Conservation (phyloP, 2,113 vertebrate species). For the Brevimyrus niger region DNA sequence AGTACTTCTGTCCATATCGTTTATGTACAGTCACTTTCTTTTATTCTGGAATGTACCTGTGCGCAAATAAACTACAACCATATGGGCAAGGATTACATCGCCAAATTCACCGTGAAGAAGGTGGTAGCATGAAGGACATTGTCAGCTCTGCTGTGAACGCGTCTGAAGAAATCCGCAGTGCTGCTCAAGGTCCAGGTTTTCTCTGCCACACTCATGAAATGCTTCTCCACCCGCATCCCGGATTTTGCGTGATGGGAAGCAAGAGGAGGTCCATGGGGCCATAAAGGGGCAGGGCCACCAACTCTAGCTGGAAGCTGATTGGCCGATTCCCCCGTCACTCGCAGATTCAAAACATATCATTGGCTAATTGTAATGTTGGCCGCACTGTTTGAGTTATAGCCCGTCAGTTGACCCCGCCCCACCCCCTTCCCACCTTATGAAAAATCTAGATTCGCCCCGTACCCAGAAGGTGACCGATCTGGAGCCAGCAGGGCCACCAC, state of each 20-base stretch:
- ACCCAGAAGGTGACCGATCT: background rate
- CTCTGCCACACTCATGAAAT: background rate
- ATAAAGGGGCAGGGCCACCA: background rate
- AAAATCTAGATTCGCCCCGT: background rate
- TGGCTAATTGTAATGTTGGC: background rate
- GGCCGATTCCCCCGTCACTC: background rate
- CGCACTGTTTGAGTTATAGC: background rate
- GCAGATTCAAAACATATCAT: background rate
- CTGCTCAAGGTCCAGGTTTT: background rate
- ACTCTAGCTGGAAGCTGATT: background rate
- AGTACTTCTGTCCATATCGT: background rate
- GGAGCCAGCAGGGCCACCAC: background rate
- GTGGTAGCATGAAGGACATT: background rate
- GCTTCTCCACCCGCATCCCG: background rate
- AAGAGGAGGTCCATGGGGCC: background rate
- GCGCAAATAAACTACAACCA: background rate
- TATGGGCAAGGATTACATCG: background rate
- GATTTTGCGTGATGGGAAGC: background rate
- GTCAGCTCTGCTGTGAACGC: background rate
- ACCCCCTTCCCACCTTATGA: background rate
- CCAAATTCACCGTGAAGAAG: background rate
- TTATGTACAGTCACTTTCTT: background rate
- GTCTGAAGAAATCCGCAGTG: background rate
- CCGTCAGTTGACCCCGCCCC: background rate
- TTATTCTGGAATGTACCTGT: background rate